Evolutionary conservation across 2,113 vertebrate species (phyloP).

Genomic region (Lamprologus speciosus): DNA sequence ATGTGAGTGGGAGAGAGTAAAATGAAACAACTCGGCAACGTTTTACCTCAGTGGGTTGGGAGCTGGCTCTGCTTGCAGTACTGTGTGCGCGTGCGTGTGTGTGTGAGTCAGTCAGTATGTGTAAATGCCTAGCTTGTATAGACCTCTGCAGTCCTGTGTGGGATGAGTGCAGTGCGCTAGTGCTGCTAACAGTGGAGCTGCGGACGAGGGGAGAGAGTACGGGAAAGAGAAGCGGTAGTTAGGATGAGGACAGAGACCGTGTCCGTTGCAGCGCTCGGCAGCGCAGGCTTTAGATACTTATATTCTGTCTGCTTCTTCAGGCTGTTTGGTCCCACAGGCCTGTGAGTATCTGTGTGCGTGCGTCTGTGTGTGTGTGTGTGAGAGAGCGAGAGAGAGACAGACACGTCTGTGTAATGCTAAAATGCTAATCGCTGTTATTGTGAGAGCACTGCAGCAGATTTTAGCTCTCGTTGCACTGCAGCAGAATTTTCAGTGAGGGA

Average conservation of each 20-base stretch:
- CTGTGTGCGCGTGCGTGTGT: neutral
- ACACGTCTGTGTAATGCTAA: slow-evolving; percentile 42
- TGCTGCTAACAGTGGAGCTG: slow-evolving; percentile 49
- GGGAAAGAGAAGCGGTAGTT: slow-evolving; percentile 24
- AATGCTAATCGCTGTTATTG: slow-evolving; percentile 54
- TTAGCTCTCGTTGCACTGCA: slow-evolving; percentile 31
- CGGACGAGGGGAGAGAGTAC: slow-evolving; percentile 31
- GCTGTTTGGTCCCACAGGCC: slow-evolving; percentile 66
- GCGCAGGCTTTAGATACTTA: slow-evolving; percentile 67
- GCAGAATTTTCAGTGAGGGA: slow-evolving; percentile 29
- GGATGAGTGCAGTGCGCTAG: slow-evolving; percentile 48
- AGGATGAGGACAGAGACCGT: slow-evolving; percentile 70
- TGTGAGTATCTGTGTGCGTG: slow-evolving; percentile 61
- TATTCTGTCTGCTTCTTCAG: slow-evolving; percentile 74
- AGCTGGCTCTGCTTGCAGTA: neutral
- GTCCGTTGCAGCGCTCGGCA: slow-evolving; percentile 62
- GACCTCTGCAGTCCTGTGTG: slow-evolving; percentile 60
- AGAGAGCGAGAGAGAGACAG: neutral
- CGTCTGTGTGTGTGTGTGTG: neutral
- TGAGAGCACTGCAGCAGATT: slow-evolving; percentile 47
- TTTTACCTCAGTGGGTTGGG: neutral
- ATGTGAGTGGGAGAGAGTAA: neutral
- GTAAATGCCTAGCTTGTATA: neutral
- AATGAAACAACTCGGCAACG: neutral
- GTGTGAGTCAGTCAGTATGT: neutral